These are phyloP conservation scores for Drosophila triauraria DNA, from an alignment of 1,140 invertebrate genomes.

Conservation along the genomic window DNA sequence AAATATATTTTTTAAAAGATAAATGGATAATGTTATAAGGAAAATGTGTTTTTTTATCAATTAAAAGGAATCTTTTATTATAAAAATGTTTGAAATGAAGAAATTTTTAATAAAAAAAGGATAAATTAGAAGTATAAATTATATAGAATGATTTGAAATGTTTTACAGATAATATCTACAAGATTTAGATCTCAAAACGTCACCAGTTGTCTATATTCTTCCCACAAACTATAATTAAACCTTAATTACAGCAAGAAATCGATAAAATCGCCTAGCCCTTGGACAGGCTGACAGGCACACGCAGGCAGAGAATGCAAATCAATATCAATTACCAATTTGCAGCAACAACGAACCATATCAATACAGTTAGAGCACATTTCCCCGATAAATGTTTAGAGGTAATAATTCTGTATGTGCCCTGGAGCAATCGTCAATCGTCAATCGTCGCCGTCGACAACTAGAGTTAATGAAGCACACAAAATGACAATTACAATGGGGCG, in stretches of 20 bases:
- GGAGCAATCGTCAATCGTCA: slow-evolving; percentile 38
- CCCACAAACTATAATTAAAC: slow-evolving; percentile 5
- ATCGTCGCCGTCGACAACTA: slow-evolving; percentile 10
- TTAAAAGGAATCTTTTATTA: too few species aligned
- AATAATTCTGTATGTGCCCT: slow-evolving; percentile 13
- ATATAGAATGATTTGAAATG: too few species aligned
- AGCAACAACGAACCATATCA: slow-evolving; percentile 29
- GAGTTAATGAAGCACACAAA: slow-evolving; percentile 71
- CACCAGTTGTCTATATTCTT: not conserved
- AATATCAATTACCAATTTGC: slow-evolving; percentile 63
- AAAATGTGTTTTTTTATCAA: too few species aligned
- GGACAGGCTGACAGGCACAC: not conserved
- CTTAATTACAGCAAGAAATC: slow-evolving; percentile 21
- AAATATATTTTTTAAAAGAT: too few species aligned
- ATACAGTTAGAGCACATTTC: slow-evolving; percentile 16
- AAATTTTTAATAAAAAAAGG: too few species aligned
- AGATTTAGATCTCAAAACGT: not conserved
- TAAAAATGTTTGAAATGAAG: too few species aligned
- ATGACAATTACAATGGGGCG: slow-evolving; percentile 67
- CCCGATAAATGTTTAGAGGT: slow-evolving; percentile 8
- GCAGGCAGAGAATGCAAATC: slow-evolving; percentile 37
- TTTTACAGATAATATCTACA: too few species aligned
- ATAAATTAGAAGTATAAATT: too few species aligned
- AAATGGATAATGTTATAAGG: not conserved
- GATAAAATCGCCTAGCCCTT: slow-evolving; percentile 10